Base-by-base conservation (phyloP, 2,888 invertebrate genomes). In the Cataglyphis rosenhaueri region DNA sequence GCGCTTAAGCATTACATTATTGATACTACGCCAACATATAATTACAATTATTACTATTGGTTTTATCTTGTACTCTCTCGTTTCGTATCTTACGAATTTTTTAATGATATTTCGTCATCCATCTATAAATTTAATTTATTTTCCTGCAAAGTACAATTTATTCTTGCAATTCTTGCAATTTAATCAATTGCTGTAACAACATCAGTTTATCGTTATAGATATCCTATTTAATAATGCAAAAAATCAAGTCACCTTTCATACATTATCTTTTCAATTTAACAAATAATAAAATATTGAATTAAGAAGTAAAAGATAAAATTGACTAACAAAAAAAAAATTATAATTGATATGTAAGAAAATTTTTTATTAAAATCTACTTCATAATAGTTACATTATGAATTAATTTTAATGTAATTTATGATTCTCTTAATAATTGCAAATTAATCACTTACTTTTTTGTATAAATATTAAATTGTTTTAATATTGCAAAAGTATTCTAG, bases 11-110 rank as follows among this genome's bases (percentile, higher is more conserved):
- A 8, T 64, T 74, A 44, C 10, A 29, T 35, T 44, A 38, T 12
- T 25, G 1, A 18, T 29, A 5, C 15, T 18, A 12, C 18, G 21
- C 62, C 48, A 75, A 62, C 25, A 64, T 18, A 68, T 35, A 18
- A 8, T 62, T 35, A 8, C 9, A 41, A 25, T 65, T 75, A 75
- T 65, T n/a, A 18, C 21, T 10, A 52, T 35, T 18, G 15, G 35
- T 48, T 18, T 35, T n/a, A 21, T 38, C n/a, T 38, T 41, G 10
- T n/a, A 3, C 21, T 0, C n/a, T 29, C 0, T 1, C 15, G 0
- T 59, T 68, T 25, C 15, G 35, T 12, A 70, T 79, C 78, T 79
- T 68, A 79, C 18, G 59, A 12, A 79, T 79, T 44, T 70, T 70
- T 1, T 0, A 12, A 35, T 48, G 12, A 79, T 35, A 48, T 79